Evolutionary conservation across 1,140 invertebrate species (phyloP), one percentile per base, ranked within the genome.

Genomic region (Bemisia tabaci): DNA sequence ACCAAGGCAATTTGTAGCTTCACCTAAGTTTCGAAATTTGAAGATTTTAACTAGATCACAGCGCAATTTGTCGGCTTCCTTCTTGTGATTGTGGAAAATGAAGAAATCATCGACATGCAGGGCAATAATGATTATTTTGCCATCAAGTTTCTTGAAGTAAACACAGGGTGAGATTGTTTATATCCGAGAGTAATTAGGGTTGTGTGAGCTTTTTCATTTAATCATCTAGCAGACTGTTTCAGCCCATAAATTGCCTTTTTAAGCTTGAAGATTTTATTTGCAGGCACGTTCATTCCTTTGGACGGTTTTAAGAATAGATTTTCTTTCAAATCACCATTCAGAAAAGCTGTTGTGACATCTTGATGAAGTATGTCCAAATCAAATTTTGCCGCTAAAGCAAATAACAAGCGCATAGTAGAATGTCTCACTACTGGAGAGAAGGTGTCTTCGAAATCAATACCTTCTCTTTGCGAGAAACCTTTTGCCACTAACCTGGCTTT

Each of bases 401-500:
- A 67, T 26, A 81, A 68, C 12, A 75, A 17, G 69, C 77, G 68
- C 1, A 80, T 63, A 24, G 76, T 73, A 48, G 71, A 69, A 69
- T 72, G 69, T 33, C 72, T 67, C 0, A 75, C 69, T 0, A 76
- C 73, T 63, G 73, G 74, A 5, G 74, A 71, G 70, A 76, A 78
- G n/a, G 72, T 75, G 48, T 77, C 73, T 24, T 69, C 60, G 68
- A 75, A 79, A 69, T 77, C 74, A 26, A 70, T 64, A 61, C 74
- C 75, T 60, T 70, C 63, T 25, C 66, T 68, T 69, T 78, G 77
- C 17, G 64, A 68, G 70, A 74, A 80, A 12, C 80, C 79, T 68
- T 77, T 76, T 5, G 78, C 76, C 2, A 82, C 77, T 17, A 80
- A 68, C 33, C 78, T 65, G 27, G 79, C 79, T 68, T 79, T 78